Evolutionary conservation across 2,113 vertebrate genomes (phyloP), one percentile per base, ranked within the genome.

Genomic region (Oreotragus oreotragus): DNA sequence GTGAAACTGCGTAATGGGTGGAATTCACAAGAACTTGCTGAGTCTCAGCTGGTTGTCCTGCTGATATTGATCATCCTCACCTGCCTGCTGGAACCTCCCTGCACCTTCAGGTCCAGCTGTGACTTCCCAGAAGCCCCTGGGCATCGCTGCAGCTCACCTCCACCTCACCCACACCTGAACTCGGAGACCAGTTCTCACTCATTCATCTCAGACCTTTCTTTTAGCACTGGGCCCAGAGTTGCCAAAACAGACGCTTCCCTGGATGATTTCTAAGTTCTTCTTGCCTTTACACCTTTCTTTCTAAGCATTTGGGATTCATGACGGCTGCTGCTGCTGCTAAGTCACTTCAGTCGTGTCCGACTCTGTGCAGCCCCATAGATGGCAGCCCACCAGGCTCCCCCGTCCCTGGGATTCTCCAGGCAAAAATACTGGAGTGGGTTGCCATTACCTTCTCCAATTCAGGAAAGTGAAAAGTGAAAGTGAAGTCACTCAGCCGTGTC

Each of bases 281-380:
- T 3, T 1, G 39, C 62, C 30, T 6, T 16, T 19, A 47, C 13
- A 7, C 4, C 25, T 86, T 96, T 36, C 47, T 49, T 84, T 81
- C 15, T 4, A 47, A 55, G 19, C 1, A 2, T 14, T 11, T 58
- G 84, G 30, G 64, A 66, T 73, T 66, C 55, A 36, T 0, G 2
- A 70, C 27, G 30, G 60, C 30, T 62, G 60, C 60, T 30, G 27
- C 58, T 62, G 28, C 60, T 33, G 60, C 60, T 62, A 16, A 16
- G 60, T 16, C 0, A 0, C 30, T 62, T 62, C 14, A 33, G 60
- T 33, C 14, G 0, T 62, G 60, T 62, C 60, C 1, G 14, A 33
- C 14, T 62, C 60, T 62, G 60, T 62, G 60, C 1, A 0, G 14
- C 30, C 14, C 60, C 60, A 33, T 33, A 62, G 60, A 62, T 2